Evolutionary conservation across 1,140 invertebrate species (phyloP), one percentile per base, ranked within the genome.

Genomic region (Aplysia californica): DNA sequence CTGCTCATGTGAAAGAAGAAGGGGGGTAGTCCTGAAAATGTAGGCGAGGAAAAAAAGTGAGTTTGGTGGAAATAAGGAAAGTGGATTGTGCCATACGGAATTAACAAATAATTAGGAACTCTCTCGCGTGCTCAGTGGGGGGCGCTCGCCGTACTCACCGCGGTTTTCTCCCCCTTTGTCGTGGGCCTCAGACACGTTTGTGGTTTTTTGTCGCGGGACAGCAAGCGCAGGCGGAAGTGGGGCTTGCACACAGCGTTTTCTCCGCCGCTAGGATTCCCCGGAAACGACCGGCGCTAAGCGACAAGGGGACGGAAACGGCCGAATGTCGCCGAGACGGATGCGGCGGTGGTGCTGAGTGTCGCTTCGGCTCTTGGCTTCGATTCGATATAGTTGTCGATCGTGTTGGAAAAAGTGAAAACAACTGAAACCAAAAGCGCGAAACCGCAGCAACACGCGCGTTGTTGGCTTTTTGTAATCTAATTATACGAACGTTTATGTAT

Each of bases 271-370:
- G n/a, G n/a, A n/a, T n/a, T n/a, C n/a, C n/a, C 56, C 70, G 56
- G 70, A 72, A 72, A 38, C 56, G 39, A 38, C 31, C 70, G 35
- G 33, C 56, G 56, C 23, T 61, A 33, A n/a, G 56, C 56, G 56
- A 61, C 56, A 41, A 21, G 36, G n/a, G 21, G 58, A 6, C 55
- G 35, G 56, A 72, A 61, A 72, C 31, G 3, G 6, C 15, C 44
- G 6, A 26, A 23, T 71, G 68, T 69, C 36, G 36, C 44, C 66
- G 39, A 23, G 21, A n/a, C n/a, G 20, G 38, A 10, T 41, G 39
- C 29, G n/a, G n/a, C n/a, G n/a, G n/a, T n/a, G n/a, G n/a, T n/a
- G n/a, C n/a, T n/a, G n/a, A n/a, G n/a, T n/a, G n/a, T n/a, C n/a
- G n/a, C n/a, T n/a, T n/a, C n/a, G n/a, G n/a, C n/a, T n/a, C n/a